Conservation (phyloP, 92 coral and sea anemone species). For the Parazoanthus atlanticus region DNA sequence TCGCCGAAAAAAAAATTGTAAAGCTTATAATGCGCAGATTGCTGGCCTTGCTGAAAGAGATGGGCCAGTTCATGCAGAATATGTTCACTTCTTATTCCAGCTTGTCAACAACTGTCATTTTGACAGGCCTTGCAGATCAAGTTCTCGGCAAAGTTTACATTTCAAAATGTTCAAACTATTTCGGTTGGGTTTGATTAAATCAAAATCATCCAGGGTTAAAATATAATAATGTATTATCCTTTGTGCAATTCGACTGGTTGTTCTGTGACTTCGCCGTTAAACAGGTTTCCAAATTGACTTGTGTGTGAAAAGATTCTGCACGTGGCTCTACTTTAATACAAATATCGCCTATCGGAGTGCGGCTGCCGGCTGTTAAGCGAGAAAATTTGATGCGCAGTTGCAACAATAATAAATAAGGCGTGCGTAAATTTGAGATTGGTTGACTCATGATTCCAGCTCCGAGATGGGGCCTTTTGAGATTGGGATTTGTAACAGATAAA, state of each 20-base stretch:
- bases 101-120: conserved; percentile 78
- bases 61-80: conserved; percentile 55
- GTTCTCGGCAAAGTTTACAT: conserved; percentile 42
- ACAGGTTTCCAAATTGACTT: neutral
- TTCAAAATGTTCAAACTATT: conserved; percentile 18
- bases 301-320: conserved; percentile 6
- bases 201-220: neutral
- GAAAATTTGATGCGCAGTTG: conserved; percentile 36
- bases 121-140: conserved; percentile 37
- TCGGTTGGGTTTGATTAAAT: conserved; percentile 5
- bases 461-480: neutral
- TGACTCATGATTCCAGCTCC: neutral
- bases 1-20: conserved; percentile 20
- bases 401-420: neutral
- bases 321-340: neutral
- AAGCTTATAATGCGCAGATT: conserved; percentile 64
- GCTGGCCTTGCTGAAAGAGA: conserved; percentile 58
- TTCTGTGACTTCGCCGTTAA: neutral
- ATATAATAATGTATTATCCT: neutral
- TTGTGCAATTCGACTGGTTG: neutral
- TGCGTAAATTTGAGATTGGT: neutral
- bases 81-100: conserved; percentile 43
- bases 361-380: neutral
- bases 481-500: neutral
- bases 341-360: too few species aligned